Evolutionary conservation across 2,888 invertebrate genomes (phyloP).

Genomic region (Pterobdella sp.): DNA sequence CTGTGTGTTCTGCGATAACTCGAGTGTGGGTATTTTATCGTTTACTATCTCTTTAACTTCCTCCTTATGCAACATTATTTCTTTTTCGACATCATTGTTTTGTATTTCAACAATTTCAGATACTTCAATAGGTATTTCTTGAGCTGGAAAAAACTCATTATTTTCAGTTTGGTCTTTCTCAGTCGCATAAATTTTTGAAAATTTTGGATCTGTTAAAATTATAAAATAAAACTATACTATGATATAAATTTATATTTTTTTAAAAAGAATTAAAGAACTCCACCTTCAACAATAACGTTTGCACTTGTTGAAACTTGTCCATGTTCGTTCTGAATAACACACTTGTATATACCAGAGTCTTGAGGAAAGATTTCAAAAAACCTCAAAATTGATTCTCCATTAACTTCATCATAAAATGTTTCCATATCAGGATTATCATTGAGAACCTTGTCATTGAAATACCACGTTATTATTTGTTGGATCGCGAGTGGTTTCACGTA

Average conservation of each 20-base stretch:
- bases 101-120: background rate
- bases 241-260: background rate
- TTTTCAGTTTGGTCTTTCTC: background rate
- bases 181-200: background rate
- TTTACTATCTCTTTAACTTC: background rate
- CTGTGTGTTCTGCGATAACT: background rate
- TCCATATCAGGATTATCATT: constrained; percentile 39
- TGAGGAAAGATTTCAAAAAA: constrained; percentile 89
- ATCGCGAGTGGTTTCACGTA: constrained; percentile 36
- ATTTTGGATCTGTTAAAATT: background rate
- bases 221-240: background rate
- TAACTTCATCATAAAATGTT: constrained; percentile 45
- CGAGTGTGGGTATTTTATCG: background rate
- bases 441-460: constrained; percentile 65
- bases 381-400: constrained; percentile 65
- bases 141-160: background rate
- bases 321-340: constrained; percentile 83
- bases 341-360: constrained; percentile 92
- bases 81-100: background rate
- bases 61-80: background rate
- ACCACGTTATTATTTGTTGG: constrained; percentile 85
- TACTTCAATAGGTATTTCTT: background rate
- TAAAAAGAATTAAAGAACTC: constrained; percentile 4
- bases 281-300: constrained; percentile 45
- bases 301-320: constrained; percentile 81